These are phyloP conservation scores for Caretta caretta DNA, from an alignment of 2,113 vertebrate genomes.

Conservation along the genomic window DNA sequence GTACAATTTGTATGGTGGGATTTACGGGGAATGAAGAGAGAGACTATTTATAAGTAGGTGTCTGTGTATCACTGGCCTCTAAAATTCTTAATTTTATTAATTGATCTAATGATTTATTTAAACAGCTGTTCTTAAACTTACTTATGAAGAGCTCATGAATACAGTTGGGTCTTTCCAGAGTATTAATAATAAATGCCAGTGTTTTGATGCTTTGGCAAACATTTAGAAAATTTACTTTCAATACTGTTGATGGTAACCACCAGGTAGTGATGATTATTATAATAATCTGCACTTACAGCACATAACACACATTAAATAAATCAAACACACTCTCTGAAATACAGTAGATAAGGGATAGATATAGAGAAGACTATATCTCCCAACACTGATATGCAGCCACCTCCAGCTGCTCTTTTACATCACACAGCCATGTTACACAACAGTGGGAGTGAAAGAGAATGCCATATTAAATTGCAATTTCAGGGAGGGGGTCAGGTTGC, in stretches of 20 bases:
- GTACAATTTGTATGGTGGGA: not conserved
- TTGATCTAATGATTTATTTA: slow-evolving; percentile 28
- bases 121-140: not conserved
- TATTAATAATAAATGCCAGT: not conserved
- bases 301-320: not conserved
- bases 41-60: slow-evolving; percentile 7
- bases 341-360: not conserved
- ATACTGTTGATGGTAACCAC: not conserved
- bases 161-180: not conserved
- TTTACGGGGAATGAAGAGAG: not conserved
- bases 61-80: slow-evolving; percentile 21
- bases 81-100: slow-evolving; percentile 22
- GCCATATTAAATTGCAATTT: not conserved
- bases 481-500: not conserved
- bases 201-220: not conserved
- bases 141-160: not conserved
- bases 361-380: not conserved
- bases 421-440: not conserved
- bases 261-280: not conserved
- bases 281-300: not conserved
- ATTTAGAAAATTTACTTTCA: not conserved
- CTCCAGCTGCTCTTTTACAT: not conserved
- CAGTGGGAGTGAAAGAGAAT: not conserved
- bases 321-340: not conserved
- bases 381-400: accelerated